A percentile compares a stretch with the other conserved stretches of the same genome.
Conservation (phyloP, 64 coral and sea anemone genomes). For the Stichodactyla mertensii region DNA sequence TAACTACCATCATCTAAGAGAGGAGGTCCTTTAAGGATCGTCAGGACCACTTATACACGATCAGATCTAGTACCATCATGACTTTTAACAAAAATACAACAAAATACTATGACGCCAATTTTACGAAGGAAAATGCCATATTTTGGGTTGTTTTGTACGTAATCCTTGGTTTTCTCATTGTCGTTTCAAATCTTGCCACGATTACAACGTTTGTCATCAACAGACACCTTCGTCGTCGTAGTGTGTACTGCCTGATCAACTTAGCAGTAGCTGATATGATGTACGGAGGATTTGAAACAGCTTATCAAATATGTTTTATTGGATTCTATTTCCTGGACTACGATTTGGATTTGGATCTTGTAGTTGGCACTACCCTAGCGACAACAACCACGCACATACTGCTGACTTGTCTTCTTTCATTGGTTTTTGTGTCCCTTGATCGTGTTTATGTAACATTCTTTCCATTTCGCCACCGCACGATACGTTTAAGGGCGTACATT, state of each 20-base stretch:
- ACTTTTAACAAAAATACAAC: not conserved
- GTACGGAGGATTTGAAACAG: not conserved
- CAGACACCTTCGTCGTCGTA: not conserved
- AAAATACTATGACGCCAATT: not conserved
- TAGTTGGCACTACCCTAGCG: not conserved
- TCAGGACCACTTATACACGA: no score
- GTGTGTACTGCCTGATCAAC: constrained; percentile 15
- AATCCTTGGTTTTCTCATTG: not conserved
- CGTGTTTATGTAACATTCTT: not conserved
- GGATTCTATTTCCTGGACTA: not conserved
- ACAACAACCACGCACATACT: not conserved
- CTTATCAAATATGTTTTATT: not conserved
- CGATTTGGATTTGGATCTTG: not conserved
- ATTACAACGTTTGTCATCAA: not conserved
- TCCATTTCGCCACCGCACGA: not conserved
- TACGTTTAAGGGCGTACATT: not conserved
- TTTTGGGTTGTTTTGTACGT: constrained; percentile 2
- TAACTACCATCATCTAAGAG: not conserved
- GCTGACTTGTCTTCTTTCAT: not conserved
- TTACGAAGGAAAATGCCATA: constrained; percentile 1
- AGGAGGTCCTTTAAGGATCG: no score
- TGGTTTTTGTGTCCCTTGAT: constrained; percentile 1
- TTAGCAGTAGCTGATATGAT: constrained; percentile 3
- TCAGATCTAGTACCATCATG: not conserved
- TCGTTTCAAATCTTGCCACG: not conserved